These are phyloP conservation scores for Masticophis lateralis DNA, from an alignment of 2,797 vertebrate genomes.

Conservation along the genomic window DNA sequence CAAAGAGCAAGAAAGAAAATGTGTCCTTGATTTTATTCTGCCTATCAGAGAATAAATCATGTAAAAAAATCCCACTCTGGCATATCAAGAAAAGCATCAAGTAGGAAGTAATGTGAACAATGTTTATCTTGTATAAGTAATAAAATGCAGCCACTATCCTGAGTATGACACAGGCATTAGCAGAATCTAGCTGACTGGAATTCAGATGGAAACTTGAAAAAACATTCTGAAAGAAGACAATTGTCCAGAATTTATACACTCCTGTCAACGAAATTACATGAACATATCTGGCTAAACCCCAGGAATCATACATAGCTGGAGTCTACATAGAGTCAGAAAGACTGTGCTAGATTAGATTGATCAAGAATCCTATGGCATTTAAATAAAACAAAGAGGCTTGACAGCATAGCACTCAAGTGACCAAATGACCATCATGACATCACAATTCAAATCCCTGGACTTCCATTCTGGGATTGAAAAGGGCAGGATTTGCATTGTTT, in stretches of 20 bases:
- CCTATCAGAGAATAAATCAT: neutral
- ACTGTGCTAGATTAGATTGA: neutral
- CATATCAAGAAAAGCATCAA: neutral
- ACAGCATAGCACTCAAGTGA: neutral
- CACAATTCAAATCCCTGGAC: neutral
- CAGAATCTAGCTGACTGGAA: neutral
- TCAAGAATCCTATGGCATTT: neutral
- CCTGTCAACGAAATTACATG: neutral
- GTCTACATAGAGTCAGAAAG: neutral
- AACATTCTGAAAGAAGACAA: neutral
- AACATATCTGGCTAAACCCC: neutral
- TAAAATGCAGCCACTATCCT: neutral
- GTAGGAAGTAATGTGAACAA: neutral
- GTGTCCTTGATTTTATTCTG: neutral
- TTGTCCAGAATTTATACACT: neutral
- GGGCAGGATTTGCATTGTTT: neutral
- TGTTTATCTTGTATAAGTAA: neutral
- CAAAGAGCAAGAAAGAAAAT: neutral
- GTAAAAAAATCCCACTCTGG: neutral
- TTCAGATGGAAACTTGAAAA: neutral
- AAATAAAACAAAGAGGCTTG: neutral
- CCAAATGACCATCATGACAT: neutral
- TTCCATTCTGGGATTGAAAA: neutral
- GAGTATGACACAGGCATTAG: neutral
- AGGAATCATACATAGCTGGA: neutral